phyloP scores from a whole-genome alignment of 2,888 invertebrate species.

The Plutella xylostella region DNA sequence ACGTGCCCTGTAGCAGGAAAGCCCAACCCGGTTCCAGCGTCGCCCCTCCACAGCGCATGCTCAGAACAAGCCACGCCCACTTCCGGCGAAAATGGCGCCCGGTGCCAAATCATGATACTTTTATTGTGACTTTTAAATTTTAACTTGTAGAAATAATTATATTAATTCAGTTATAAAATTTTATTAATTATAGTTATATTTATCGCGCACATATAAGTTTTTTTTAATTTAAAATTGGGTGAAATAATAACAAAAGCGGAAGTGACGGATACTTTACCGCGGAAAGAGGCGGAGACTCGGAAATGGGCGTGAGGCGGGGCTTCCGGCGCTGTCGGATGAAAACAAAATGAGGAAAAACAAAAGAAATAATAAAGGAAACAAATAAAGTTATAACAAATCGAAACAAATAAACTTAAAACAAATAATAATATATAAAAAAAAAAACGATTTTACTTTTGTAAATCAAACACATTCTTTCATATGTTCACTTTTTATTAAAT shows the following conservation, averaged over 20 bases:
- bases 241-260: not conserved
- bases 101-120: not conserved
- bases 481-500: too few relatives aligned
- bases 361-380: too few relatives aligned
- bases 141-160: not conserved
- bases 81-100: not conserved
- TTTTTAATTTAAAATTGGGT: not conserved
- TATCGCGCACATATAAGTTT: not conserved
- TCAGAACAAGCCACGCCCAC: not conserved
- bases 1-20: constrained; percentile 24
- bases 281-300: too few relatives aligned
- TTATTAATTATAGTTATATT: not conserved
- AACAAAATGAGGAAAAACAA: too few relatives aligned
- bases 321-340: too few relatives aligned
- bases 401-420: too few relatives aligned
- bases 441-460: too few relatives aligned
- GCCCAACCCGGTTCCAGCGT: constrained; percentile 17
- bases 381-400: too few relatives aligned
- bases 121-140: not conserved
- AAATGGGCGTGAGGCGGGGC: too few relatives aligned
- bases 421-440: too few relatives aligned
- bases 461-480: too few relatives aligned
- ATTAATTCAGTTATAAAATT: not conserved
- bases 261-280: too few relatives aligned
- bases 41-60: not conserved